Percentiles rank a stretch among this genome's conserved stretches.
Evolutionary conservation across 2,888 invertebrate species (phyloP).

Genomic region (Mamestra brassicae): DNA sequence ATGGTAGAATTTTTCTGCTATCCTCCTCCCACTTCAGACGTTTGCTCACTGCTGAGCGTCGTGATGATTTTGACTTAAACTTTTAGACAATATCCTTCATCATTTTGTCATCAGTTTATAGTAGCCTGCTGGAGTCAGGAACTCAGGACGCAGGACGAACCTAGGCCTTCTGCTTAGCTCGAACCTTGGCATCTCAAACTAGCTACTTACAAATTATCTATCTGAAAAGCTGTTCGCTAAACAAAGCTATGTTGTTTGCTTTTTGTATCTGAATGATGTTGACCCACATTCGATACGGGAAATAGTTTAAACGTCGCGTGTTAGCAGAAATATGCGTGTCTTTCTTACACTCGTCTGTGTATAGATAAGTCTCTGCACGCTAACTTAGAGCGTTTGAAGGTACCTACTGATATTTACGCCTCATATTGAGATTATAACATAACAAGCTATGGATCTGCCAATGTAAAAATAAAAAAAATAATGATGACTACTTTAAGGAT

Average conservation of each 20-base stretch:
- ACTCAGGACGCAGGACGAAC: no score
- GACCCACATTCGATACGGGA: conserved; percentile 12
- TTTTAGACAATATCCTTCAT: no score
- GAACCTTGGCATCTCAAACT: neutral
- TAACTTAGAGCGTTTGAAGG: neutral
- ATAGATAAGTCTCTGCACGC: neutral
- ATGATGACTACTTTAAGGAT: no score
- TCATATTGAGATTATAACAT: neutral
- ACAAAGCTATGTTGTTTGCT: neutral
- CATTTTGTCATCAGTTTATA: no score
- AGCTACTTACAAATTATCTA: no score
- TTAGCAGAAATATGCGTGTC: conserved; percentile 11
- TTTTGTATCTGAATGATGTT: conserved; percentile 9
- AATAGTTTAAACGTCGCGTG: conserved; percentile 16
- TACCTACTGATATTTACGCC: neutral
- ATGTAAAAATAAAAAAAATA: no score
- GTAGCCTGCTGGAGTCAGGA: no score
- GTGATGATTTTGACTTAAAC: no score
- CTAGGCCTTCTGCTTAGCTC: neutral
- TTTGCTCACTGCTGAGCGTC: neutral
- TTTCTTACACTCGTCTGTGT: neutral
- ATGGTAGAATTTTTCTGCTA: neutral
- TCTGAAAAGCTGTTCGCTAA: neutral
- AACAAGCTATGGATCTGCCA: no score
- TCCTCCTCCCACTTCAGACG: neutral